A percentile compares a stretch with the other conserved stretches of the same genome.
Evolutionary conservation across 2,797 vertebrate species (phyloP).

Genomic region (Thripadectes ignobilis): DNA sequence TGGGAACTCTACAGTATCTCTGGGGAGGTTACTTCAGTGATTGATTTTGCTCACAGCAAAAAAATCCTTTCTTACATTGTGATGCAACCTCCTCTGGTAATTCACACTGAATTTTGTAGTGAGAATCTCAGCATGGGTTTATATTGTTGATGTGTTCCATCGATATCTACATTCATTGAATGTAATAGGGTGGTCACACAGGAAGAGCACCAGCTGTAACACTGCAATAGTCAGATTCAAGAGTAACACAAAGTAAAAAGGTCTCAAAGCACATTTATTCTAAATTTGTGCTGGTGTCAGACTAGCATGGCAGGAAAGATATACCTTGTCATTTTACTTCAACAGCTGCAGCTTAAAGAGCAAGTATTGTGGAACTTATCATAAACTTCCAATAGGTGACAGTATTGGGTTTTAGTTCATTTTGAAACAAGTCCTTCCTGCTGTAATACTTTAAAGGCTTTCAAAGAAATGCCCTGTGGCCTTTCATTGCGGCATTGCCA

Average conservation of each 20-base stretch:
- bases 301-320: not conserved
- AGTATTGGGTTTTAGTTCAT: not conserved
- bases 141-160: not conserved
- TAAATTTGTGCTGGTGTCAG: not conserved
- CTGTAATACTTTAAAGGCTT: not conserved
- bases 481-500: not conserved
- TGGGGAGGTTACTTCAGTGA: not conserved
- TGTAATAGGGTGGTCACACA: not conserved
- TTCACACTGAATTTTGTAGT: not conserved
- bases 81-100: not conserved
- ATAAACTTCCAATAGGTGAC: slow-evolving; percentile 1
- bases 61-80: not conserved
- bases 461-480: not conserved
- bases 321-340: not conserved
- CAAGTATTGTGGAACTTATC: not conserved
- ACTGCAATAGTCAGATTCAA: not conserved
- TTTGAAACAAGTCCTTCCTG: not conserved
- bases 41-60: not conserved
- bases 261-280: not conserved
- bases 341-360: not conserved
- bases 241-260: not conserved
- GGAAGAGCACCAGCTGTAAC: not conserved
- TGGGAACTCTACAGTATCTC: fast-evolving
- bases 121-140: not conserved
- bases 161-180: not conserved